Evolutionary conservation across 2,888 invertebrate genomes (phyloP), one percentile per base, ranked within the genome.

Genomic region (Polymixis lichenea): DNA sequence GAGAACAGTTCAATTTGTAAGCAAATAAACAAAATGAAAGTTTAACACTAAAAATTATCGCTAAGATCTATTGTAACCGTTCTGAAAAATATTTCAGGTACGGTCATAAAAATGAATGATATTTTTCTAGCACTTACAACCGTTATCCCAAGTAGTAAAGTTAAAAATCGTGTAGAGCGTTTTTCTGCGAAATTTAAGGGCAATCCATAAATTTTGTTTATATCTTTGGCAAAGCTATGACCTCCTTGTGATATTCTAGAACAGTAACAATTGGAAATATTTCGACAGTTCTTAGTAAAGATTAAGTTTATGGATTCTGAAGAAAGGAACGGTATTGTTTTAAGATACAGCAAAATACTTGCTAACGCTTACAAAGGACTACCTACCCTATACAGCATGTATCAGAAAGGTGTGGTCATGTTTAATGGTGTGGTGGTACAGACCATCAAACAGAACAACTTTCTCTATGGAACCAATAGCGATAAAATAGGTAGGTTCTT

Each of bases 51-150:
- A 72, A 85, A 67, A 70, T 67, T 55, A 81, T 70, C 38, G 56
- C 61, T 19, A 56, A 58, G 49, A 77, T 83, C 69, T 70, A 71
- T 77, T 73, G 77, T 75, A 28, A 58, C 43, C 32, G 43, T 79
- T 78, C 56, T 71, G 22, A 49, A 53, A 70, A 76, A 55, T 64
- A 74, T 56, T 85, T 76, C 81, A 86, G 85, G 85, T 86, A 86
- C 15, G 19, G 15, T 25, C 13, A 56, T 86, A 70, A 85, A 86
- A 86, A 60, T 38, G 32, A 28, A 62, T 2, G 6, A 17, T 32
- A 43, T 61, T 61, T 67, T 75, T 51, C 55, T 17, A 75, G 43
- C 53, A 25, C 2, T 28, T 22, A 43, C 6, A 55, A 19, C 22
- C 38, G 13, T 75, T 73, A 65, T 64, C 0, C 25, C 0, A 22